phyloP scores from a whole-genome alignment of 2,888 invertebrate genomes.

The Meiosimyza decipiens region DNA sequence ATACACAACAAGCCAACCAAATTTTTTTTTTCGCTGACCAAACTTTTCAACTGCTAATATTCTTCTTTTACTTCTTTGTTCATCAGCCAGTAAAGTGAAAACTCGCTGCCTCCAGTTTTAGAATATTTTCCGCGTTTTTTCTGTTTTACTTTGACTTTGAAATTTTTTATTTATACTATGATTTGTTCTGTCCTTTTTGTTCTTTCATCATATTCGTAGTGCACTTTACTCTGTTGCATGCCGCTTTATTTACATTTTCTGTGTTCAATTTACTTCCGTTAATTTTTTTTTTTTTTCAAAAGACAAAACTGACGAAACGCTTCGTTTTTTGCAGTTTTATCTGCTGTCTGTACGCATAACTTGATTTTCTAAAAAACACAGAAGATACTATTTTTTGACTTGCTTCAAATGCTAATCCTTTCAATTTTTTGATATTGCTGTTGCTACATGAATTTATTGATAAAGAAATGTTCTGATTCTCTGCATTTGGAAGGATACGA shows the following conservation, averaged over 20 bases:
- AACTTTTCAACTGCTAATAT: too few relatives aligned
- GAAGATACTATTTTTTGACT: not conserved
- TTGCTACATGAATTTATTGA: slow-evolving; percentile 27
- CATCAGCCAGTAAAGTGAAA: slow-evolving; percentile 3
- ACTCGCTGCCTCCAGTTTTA: slow-evolving; percentile 1
- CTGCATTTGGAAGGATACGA: not conserved
- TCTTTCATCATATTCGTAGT: not conserved
- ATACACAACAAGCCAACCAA: too few relatives aligned
- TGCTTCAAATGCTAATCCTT: slow-evolving; percentile 3
- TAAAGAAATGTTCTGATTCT: slow-evolving; percentile 30
- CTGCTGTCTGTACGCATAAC: too few relatives aligned
- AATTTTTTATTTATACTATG: slow-evolving; percentile 6
- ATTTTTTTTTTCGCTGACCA: too few relatives aligned
- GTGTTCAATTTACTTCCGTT: slow-evolving; percentile 44
- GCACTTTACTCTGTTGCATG: too few relatives aligned
- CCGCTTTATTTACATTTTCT: slow-evolving; percentile 56
- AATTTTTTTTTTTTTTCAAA: slow-evolving; percentile 31
- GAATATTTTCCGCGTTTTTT: slow-evolving; percentile 41
- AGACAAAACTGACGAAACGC: slow-evolving; percentile 27
- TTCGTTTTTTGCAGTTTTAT: not conserved
- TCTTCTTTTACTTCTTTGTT: too few relatives aligned
- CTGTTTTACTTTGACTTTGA: slow-evolving; percentile 17
- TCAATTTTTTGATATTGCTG: not conserved
- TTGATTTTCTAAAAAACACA: too few relatives aligned
- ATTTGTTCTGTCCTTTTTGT: not conserved